Evolutionary conservation across 2,113 vertebrate species (phyloP).

Genomic region (Ellobius talpinus): DNA sequence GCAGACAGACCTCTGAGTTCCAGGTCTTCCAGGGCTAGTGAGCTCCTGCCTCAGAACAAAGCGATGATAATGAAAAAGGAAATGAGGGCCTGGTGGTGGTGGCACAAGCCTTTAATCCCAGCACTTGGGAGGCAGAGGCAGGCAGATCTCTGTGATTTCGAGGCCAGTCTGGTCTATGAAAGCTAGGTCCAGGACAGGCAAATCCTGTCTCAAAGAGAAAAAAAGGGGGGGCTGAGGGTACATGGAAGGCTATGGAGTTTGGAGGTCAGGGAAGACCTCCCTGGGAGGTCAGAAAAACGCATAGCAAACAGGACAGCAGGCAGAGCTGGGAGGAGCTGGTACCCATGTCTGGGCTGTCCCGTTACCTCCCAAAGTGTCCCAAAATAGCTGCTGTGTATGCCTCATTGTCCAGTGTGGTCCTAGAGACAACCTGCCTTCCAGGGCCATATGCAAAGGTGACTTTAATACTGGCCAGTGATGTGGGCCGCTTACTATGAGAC

Average conservation of each 20-base stretch:
- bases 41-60: background rate
- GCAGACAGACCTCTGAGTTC: background rate
- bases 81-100: too few relatives aligned
- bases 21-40: background rate
- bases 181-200: too few relatives aligned
- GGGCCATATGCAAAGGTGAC: background rate
- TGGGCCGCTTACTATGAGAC: background rate
- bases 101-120: too few relatives aligned
- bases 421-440: background rate
- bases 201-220: too few relatives aligned
- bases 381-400: background rate
- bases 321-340: background rate
- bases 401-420: background rate
- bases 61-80: background rate
- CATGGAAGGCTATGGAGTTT: background rate
- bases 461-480: background rate
- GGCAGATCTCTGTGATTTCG: too few relatives aligned
- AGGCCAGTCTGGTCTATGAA: too few relatives aligned
- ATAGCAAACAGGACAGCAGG: background rate
- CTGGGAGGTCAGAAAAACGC: too few relatives aligned
- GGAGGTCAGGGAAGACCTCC: background rate
- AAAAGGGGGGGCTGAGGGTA: too few relatives aligned
- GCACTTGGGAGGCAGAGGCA: too few relatives aligned
- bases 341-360: background rate
- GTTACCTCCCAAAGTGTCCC: background rate